A percentile compares a stretch with the other conserved stretches of the same genome.
Conservation (phyloP, 1,140 invertebrate species). For the Diprion similis region DNA sequence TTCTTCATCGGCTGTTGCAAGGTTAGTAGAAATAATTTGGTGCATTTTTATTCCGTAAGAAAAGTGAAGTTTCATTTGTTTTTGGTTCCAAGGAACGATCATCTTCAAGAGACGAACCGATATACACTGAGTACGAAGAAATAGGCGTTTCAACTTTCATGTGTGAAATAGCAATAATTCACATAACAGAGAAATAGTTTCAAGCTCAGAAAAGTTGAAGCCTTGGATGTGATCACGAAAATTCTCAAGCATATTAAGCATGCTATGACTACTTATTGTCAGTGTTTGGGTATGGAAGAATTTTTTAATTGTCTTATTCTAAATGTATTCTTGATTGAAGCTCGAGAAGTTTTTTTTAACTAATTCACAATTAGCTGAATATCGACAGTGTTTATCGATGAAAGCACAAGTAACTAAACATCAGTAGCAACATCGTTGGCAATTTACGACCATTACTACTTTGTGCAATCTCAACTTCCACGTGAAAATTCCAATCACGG, state of each 20-base stretch:
- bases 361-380: neutral
- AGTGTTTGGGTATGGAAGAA: too few relatives aligned
- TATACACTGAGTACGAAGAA: conserved; percentile 69
- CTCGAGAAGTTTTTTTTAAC: too few relatives aligned
- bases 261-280: too few relatives aligned
- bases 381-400: neutral
- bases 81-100: conserved; percentile 18
- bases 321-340: too few relatives aligned
- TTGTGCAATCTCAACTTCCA: neutral
- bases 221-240: conserved; percentile 32
- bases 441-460: neutral
- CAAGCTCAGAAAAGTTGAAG: conserved; percentile 6
- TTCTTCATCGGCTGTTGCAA: conserved; percentile 18
- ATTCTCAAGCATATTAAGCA: too few relatives aligned
- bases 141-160: conserved; percentile 71
- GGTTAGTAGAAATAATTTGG: conserved; percentile 23
- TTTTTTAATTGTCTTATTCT: too few relatives aligned
- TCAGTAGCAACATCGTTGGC: neutral
- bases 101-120: conserved; percentile 39
- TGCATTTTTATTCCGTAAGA: neutral
- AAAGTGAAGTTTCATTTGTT: conserved; percentile 2
- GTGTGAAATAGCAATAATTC: too few relatives aligned
- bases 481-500: neutral
- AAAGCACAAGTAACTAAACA: neutral
- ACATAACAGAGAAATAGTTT: too few relatives aligned